Percentiles rank a stretch among this genome's conserved stretches.
phyloP scores from a whole-genome alignment of 1,140 invertebrate species.

The Acromyrmex charruanus region DNA sequence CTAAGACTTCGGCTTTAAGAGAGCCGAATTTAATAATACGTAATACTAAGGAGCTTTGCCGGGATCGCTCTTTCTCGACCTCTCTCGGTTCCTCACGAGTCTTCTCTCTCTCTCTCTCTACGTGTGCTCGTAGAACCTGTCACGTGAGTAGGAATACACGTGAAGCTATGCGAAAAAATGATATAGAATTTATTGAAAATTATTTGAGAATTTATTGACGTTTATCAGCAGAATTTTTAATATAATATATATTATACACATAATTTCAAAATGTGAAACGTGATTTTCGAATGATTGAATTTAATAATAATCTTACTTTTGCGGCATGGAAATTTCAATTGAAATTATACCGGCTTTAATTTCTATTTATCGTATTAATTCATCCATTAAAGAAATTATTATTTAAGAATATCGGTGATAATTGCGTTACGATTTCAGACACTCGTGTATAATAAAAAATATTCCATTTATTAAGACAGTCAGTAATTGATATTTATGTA shows the following conservation, averaged over 20 bases:
- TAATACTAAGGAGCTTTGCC: conserved; percentile 55
- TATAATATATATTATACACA: not conserved
- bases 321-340: not conserved
- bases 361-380: not conserved
- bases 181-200: not conserved
- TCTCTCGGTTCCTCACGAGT: not conserved
- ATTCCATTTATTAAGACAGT: not conserved
- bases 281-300: not conserved
- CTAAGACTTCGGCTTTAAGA: conserved; percentile 36
- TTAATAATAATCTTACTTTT: not conserved
- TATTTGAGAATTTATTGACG: not conserved
- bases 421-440: not conserved
- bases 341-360: not conserved
- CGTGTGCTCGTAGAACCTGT: conserved; percentile 31
- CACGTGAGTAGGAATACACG: conserved; percentile 50
- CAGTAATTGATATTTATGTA: not conserved
- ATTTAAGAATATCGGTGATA: not conserved
- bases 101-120: conserved; percentile 13
- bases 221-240: not conserved
- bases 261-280: not conserved
- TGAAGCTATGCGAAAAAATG: conserved; percentile 35
- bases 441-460: conserved; percentile 2
- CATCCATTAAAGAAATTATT: conserved; percentile 10
- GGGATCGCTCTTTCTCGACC: conserved; percentile 61
- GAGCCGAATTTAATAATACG: conserved; percentile 18